Evolutionary conservation across 2,888 invertebrate species (phyloP), one percentile per base, ranked within the genome.

Genomic region (Athetis lepigone): DNA sequence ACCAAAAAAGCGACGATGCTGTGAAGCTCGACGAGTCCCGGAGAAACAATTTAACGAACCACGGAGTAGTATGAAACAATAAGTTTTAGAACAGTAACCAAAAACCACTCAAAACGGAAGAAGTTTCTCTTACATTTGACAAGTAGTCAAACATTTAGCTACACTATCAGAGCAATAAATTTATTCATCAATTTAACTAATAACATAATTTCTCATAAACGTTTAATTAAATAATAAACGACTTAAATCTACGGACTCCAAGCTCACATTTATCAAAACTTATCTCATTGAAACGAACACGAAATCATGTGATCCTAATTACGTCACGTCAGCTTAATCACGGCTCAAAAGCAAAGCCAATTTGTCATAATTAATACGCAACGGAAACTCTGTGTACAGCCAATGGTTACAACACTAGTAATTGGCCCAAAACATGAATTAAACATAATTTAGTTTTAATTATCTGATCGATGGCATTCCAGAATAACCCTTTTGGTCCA

Each of bases 401-500:
- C 70, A 63, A 54, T 61, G 47, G 43, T 61, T 57, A 60, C 45
- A 71, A 74, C 63, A 77, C 74, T 52, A 79, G 75, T 80, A 76
- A 76, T 76, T 74, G 79, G 77, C 80, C 73, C 77, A 84, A 80
- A 85, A 88, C 85, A 85, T 82, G 81, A 86, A 83, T 86, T 78
- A 80, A 82, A 85, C 83, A 87, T 82, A 80, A 81, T 83, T 84
- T 80, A 76, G 59, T 73, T 80, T 56, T 66, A 75, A 72, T 83
- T 84, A 87, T 88, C 87, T 79, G 87, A 89, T 88, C 73, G 82
- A 74, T 75, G 42, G 68, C 78, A 87, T 88, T 77, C 82, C 87
- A 77, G 78, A 63, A 80, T 70, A 86, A 88, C 88, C 89, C 90
- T 89, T 89, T 85, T 57, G 66, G 63, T 50, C 86, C 83, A 88